phyloP scores from a whole-genome alignment of 2,113 vertebrate genomes.

The Oryzias woworae region DNA sequence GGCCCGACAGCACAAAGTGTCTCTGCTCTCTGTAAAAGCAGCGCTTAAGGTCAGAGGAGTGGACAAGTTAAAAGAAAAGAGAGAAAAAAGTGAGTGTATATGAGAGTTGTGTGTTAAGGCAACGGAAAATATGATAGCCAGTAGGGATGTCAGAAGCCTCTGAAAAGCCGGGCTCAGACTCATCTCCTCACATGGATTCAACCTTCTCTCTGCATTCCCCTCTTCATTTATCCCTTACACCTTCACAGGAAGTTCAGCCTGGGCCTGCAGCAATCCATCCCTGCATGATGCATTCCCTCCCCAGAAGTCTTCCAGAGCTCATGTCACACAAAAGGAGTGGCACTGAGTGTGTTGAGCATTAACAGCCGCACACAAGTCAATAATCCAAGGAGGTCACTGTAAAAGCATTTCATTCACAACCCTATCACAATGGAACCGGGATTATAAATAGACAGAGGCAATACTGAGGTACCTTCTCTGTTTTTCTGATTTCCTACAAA shows the following conservation, averaged over 20 bases:
- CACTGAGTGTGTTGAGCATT: conserved; percentile 41
- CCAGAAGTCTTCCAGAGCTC: conserved; percentile 25
- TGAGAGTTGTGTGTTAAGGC: conserved; percentile 39
- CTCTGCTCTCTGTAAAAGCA: conserved; percentile 49
- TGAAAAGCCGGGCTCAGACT: conserved; percentile 72
- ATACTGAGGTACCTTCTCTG: not conserved
- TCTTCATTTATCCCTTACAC: conserved; percentile 73
- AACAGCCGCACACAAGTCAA: conserved; percentile 49
- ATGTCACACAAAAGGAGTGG: conserved; percentile 50
- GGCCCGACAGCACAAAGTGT: conserved; percentile 55
- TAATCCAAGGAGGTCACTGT: conserved; percentile 12
- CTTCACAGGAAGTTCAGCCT: conserved; percentile 72
- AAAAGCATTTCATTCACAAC: not conserved
- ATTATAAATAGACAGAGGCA: not conserved
- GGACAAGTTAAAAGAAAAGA: conserved; percentile 28
- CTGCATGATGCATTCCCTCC: not conserved
- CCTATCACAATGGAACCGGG: not conserved
- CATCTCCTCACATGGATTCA: conserved; percentile 67
- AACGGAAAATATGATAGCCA: conserved; percentile 60
- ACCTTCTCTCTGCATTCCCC: conserved; percentile 63
- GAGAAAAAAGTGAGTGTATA: conserved; percentile 9
- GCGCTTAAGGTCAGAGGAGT: conserved; percentile 31
- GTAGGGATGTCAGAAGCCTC: conserved; percentile 64
- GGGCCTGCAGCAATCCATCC: conserved; percentile 52
- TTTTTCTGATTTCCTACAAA: too few relatives aligned